These are phyloP conservation scores for Drosophila busckii DNA, from an alignment of 1,140 invertebrate species.

Conservation along the genomic window DNA sequence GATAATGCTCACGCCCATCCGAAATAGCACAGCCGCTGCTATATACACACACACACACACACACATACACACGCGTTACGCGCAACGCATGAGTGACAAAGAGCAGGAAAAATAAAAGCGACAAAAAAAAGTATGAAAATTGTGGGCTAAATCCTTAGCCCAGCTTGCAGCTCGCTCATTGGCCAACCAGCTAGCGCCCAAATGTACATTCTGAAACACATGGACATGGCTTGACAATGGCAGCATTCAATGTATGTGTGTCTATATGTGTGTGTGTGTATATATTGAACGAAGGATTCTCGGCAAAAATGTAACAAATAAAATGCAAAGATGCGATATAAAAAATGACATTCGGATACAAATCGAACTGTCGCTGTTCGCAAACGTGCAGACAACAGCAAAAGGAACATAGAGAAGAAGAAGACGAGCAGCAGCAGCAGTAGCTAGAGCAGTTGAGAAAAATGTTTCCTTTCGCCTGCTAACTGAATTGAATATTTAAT, in stretches of 20 bases:
- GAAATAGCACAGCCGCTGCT: background rate
- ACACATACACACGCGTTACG: no score
- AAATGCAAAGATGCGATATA: slow-evolving; percentile 74
- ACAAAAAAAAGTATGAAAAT: slow-evolving; percentile 31
- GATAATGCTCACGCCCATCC: slow-evolving; percentile 56
- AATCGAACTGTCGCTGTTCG: slow-evolving; percentile 52
- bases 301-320: slow-evolving; percentile 70
- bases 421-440: slow-evolving; percentile 3
- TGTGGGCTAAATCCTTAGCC: slow-evolving; percentile 62
- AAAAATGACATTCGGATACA: slow-evolving; percentile 78
- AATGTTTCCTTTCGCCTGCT: slow-evolving; percentile 13
- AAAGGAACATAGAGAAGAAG: background rate
- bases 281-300: slow-evolving; percentile 25
- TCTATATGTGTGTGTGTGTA: slow-evolving; percentile 10
- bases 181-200: slow-evolving; percentile 34
- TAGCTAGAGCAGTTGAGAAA: no score
- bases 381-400: slow-evolving; percentile 5
- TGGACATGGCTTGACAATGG: slow-evolving; percentile 68
- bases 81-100: slow-evolving; percentile 69
- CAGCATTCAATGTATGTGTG: slow-evolving; percentile 22
- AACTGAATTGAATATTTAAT: slow-evolving; percentile 74
- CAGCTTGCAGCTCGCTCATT: slow-evolving; percentile 63
- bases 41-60: slow-evolving; percentile 45
- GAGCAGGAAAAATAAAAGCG: slow-evolving; percentile 8
- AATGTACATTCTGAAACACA: slow-evolving; percentile 54